Evolutionary conservation across 2,888 invertebrate genomes (phyloP), one percentile per base, ranked within the genome.

Genomic region (Phragmatobia fuliginosa): DNA sequence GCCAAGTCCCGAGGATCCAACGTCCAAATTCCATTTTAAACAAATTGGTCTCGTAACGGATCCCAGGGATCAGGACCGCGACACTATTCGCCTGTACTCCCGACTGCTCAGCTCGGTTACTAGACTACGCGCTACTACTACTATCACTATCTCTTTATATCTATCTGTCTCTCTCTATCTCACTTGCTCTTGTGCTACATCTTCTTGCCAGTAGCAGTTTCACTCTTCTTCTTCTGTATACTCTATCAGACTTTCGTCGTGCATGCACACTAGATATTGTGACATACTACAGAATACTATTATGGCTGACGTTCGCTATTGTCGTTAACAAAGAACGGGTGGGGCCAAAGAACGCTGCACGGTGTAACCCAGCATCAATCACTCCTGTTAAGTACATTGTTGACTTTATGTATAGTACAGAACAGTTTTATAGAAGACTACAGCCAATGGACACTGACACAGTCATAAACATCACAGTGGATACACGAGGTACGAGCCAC

Each of bases 221-320:
- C 92, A 87, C 87, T 91, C 93, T 94, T 94, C 91, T 90, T 91
- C 93, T 94, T 94, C 93, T 88, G 91, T 94, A 92, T 90, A 89
- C 91, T 92, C 91, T 94, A 92, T 93, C 92, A 88, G 88, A 91
- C 93, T 93, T 85, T 92, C 92, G 92, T 93, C 93, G 94, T 95
- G 95, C 95, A 95, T 95, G 95, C 89, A 95, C 95, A 95, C 95
- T 95, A 95, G 95, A 93, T 94, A 94, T 93, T 94, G 93, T 94
- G 91, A 94, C 94, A 94, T 91, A 91, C 77, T 85, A 92, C 92
- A 92, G 82, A 92, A 92, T 91, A 92, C 91, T 92, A 91, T 91
- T 89, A 87, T 91, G 92, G 90, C 90, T 92, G 88, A 92, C 90
- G 89, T 92, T 90, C 91, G 94, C 94, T 92, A 92, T 87, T 89